These are phyloP conservation scores for Etia nguti DNA, from an alignment of 2,113 vertebrate species.

Conservation along the genomic window DNA sequence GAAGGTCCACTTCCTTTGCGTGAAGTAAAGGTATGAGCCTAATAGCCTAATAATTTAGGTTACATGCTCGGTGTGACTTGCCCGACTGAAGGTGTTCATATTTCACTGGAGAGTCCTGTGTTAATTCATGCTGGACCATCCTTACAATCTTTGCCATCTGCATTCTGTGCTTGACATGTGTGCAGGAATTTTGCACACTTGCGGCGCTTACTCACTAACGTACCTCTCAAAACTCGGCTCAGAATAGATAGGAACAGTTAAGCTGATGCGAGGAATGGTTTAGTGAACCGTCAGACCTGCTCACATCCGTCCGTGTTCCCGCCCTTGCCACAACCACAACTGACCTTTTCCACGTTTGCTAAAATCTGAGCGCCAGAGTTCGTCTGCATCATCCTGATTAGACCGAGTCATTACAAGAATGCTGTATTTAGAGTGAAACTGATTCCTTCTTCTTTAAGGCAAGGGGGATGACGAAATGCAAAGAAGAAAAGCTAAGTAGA, in stretches of 20 bases:
- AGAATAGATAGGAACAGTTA: constrained; percentile 38
- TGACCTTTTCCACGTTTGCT: constrained; percentile 67
- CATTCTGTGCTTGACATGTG: background rate
- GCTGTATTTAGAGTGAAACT: constrained; percentile 1
- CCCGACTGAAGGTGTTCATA: constrained; percentile 3
- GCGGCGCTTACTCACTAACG: constrained; percentile 3
- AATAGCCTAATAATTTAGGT: constrained; percentile 4
- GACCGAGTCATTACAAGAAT: constrained; percentile 5
- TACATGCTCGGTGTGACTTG: constrained; percentile 5
- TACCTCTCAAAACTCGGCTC: constrained; percentile 10
- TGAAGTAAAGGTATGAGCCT: constrained; percentile 40
- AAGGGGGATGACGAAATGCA: background rate
- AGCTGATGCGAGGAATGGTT: constrained; percentile 61
- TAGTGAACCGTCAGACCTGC: constrained; percentile 54
- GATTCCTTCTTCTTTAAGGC: background rate
- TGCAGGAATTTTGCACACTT: background rate
- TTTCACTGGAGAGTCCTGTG: background rate
- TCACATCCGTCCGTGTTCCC: background rate
- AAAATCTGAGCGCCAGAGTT: constrained; percentile 16
- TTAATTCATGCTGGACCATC: background rate
- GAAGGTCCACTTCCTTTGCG: background rate
- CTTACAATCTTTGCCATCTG: background rate
- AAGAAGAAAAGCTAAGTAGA: background rate
- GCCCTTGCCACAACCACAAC: background rate
- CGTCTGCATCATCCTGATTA: constrained; percentile 44